Base-by-base conservation (phyloP, 2,888 invertebrate genomes). In the Mesochorus sp. region DNA sequence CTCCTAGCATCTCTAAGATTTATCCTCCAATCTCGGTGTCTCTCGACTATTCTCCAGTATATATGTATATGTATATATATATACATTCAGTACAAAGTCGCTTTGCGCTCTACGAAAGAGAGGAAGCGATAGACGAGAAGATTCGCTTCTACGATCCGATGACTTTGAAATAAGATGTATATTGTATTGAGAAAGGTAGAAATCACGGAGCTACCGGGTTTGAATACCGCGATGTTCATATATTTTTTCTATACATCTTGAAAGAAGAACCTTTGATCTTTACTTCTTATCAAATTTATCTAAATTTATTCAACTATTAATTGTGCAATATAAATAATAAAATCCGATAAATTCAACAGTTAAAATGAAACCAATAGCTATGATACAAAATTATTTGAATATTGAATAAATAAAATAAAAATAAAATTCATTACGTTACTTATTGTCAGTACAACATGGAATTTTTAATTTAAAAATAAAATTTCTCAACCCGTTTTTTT, bases 1-100 rank as follows among this genome's bases (percentile, higher is more conserved):
- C 72, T 67, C 76, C 47, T 68, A 34, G 34, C 47, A 47, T 59
- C 37, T 55, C 31, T n/a, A n/a, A 47, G 47, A 44, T 66, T 67
- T 34, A 57, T 31, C 24, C 34, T 12, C 26, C 55, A 44, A 19
- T 44, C 39, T 31, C 19, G 12, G 37, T n/a, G 12, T n/a, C 12
- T 37, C 37, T 2, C 37, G 37, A 37, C 8, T n/a, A 37, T 2
- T n/a, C 37, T 37, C 2, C 12, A 10, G 8, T 6, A 12, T 37
- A 1, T 37, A 10, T 37, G 8, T 6, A n/a, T 37, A 37, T 31
- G 3, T 31, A 5, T 31, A 31, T 31, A 5, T 31, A 8, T 42
- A 4, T 24, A 4, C 21, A 19, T 19, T 37, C n/a, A 51, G 6
- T 5, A n/a, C 8, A 2, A 17, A 66, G 12, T 3, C 24, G n/a